A percentile compares a stretch with the other conserved stretches of the same genome.
Evolutionary conservation across 2,888 invertebrate genomes (phyloP).

Genomic region (Parascotia fuliginaria): DNA sequence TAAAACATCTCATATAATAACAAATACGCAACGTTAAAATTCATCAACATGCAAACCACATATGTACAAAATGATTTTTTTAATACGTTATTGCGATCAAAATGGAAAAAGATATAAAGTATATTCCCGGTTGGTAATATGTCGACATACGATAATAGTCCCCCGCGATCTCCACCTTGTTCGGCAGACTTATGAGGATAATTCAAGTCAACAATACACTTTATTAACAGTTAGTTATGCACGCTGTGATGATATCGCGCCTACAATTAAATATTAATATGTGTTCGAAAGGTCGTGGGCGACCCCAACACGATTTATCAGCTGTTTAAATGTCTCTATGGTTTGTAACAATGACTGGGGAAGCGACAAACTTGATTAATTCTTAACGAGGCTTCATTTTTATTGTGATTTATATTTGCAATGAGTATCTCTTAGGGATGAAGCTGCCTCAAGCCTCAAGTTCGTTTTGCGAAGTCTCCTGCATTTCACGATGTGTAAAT

Average conservation of each 20-base stretch:
- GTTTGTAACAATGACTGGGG: conserved; percentile 55
- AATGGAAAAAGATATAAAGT: neutral
- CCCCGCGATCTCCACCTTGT: conserved; percentile 54
- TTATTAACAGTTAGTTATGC: conserved; percentile 83
- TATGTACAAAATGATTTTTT: too few relatives aligned
- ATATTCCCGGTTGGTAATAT: neutral
- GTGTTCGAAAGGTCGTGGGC: conserved; percentile 72
- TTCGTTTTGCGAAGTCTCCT: too few relatives aligned
- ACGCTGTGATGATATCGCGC: conserved; percentile 78
- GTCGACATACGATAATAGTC: conserved; percentile 50
- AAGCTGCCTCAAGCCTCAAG: too few relatives aligned
- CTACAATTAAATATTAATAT: conserved; percentile 84
- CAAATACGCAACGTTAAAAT: too few relatives aligned
- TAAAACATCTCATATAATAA: too few relatives aligned
- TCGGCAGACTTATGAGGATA: conserved; percentile 75
- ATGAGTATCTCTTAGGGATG: too few relatives aligned
- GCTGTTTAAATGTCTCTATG: conserved; percentile 46
- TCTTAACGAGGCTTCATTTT: too few relatives aligned
- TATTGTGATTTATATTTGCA: too few relatives aligned
- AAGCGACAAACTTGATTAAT: too few relatives aligned
- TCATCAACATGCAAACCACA: too few relatives aligned
- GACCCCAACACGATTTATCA: conserved; percentile 65
- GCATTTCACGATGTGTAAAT: too few relatives aligned
- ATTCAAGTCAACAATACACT: conserved; percentile 84
- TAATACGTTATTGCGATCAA: too few relatives aligned